Base-by-base conservation (phyloP, 2,888 invertebrate species). In the Emmelina monodactyla region DNA sequence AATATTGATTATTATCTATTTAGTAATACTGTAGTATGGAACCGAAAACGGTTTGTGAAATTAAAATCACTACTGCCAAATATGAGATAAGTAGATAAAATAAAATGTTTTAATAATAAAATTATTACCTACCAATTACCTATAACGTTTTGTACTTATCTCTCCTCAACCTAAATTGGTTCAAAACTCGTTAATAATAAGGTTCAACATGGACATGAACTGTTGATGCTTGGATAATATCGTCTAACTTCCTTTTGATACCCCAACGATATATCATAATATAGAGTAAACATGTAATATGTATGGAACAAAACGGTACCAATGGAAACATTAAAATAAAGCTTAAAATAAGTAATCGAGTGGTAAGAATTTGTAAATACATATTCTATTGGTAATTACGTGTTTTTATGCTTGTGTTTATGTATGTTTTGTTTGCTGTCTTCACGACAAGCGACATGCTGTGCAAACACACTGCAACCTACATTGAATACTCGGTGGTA, bases 31-130 rank as follows among this genome's bases (percentile, higher is more conserved):
- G 58, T 73, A 73, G 69, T 51, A 54, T 60, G 56, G 56, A 62
- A 67, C 50, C 60, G 58, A 58, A 62, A 12, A 59, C 63, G 58
- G 62, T 62, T 64, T 63, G 62, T n/a, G 58, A 64, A 65, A 63
- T 51, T 62, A 56, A 63, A 66, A 63, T 67, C 68, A 70, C 60
- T 69, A 76, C 78, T 76, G 78, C 76, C 78, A 75, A 60, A 62
- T 71, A 71, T 62, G 41, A 58, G 52, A 47, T 73, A 73, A 69
- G 67, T 72, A 71, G 65, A 59, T 68, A 71, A 72, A 45, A 44
- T 42, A 40, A 47, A 65, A 66, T 59, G 62, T 70, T 68, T 70
- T 63, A 66, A 67, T 69, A 57, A 70, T 63, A 65, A 66, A 69
- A 57, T 58, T 62, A 65, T 58, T 56, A 29, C 12, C 12, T 40